These are phyloP conservation scores for Lordiphosa andalusiaca DNA, from an alignment of 2,888 invertebrate genomes.

Conservation along the genomic window DNA sequence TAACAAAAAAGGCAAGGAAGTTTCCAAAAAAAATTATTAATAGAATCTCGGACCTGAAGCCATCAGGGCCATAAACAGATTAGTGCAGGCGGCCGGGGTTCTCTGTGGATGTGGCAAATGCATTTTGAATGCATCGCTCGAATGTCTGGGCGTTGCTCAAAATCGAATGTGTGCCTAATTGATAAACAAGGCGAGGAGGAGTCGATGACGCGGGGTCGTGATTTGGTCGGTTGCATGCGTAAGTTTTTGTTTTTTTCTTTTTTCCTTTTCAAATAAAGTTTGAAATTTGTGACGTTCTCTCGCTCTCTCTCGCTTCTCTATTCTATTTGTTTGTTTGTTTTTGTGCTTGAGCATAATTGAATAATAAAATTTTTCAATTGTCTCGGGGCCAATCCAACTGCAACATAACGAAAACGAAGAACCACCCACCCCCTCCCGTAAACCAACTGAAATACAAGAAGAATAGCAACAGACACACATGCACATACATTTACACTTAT, in stretches of 20 bases:
- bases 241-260: slow-evolving; percentile 12
- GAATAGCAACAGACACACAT: slow-evolving; percentile 16
- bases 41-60: slow-evolving; percentile 46
- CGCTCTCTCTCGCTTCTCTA: not conserved
- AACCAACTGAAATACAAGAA: slow-evolving; percentile 23
- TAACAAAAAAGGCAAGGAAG: slow-evolving; percentile 26
- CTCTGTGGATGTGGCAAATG: slow-evolving; percentile 41
- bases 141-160: slow-evolving; percentile 22
- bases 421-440: slow-evolving; percentile 35
- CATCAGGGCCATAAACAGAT: slow-evolving; percentile 67
- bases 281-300: slow-evolving; percentile 3
- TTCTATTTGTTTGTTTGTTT: slow-evolving; percentile 12
- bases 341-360: slow-evolving; percentile 54
- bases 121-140: slow-evolving; percentile 50
- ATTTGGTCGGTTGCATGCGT: slow-evolving; percentile 10
- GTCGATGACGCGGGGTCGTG: slow-evolving; percentile 16
- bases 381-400: slow-evolving; percentile 33
- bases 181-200: slow-evolving; percentile 54
- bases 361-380: slow-evolving; percentile 60
- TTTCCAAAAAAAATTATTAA: slow-evolving; percentile 48
- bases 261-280: not conserved
- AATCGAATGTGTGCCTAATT: slow-evolving; percentile 60
- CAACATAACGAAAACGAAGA: slow-evolving; percentile 46
- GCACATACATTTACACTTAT: slow-evolving; percentile 21
- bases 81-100: slow-evolving; percentile 29